A percentile compares a stretch with the other conserved stretches of the same genome.
These are phyloP conservation scores for Portevinia maculata DNA, from an alignment of 2,888 invertebrate species.

Conservation along the genomic window DNA sequence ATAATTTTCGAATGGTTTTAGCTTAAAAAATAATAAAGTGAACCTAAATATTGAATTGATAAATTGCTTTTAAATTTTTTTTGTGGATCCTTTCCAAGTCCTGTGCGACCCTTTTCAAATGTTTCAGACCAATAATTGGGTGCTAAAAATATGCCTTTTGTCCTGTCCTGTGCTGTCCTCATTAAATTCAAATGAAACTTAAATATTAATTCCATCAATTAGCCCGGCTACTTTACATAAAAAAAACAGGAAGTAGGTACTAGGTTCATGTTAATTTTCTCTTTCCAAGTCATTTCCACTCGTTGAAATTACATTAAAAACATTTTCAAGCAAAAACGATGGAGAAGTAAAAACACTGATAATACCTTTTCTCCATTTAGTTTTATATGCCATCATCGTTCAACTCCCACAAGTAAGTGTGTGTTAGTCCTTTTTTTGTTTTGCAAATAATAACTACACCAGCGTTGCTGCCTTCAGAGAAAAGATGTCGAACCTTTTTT, in stretches of 20 bases:
- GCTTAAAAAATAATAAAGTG: no score
- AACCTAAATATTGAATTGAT: no score
- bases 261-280: no score
- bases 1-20: no score
- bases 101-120: no score
- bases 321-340: not conserved
- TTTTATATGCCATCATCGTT: slow-evolving; percentile 21
- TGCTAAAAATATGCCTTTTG: no score
- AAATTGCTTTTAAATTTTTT: no score
- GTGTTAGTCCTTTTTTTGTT: slow-evolving; percentile 5
- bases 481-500: slow-evolving; percentile 33
- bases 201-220: slow-evolving; percentile 22
- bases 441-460: slow-evolving; percentile 16
- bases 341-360: slow-evolving; percentile 2
- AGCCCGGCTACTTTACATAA: not conserved
- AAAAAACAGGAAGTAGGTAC: no score
- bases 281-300: slow-evolving; percentile 2
- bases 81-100: no score
- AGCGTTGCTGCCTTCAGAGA: not conserved
- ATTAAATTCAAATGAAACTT: no score
- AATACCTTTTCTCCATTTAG: slow-evolving; percentile 27
- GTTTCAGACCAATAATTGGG: no score
- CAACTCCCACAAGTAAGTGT: not conserved
- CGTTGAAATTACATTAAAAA: slow-evolving; percentile 19
- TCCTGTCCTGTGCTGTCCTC: no score